Evolutionary conservation across 2,888 invertebrate species (phyloP).

Genomic region (Pantelozetes paolii): DNA sequence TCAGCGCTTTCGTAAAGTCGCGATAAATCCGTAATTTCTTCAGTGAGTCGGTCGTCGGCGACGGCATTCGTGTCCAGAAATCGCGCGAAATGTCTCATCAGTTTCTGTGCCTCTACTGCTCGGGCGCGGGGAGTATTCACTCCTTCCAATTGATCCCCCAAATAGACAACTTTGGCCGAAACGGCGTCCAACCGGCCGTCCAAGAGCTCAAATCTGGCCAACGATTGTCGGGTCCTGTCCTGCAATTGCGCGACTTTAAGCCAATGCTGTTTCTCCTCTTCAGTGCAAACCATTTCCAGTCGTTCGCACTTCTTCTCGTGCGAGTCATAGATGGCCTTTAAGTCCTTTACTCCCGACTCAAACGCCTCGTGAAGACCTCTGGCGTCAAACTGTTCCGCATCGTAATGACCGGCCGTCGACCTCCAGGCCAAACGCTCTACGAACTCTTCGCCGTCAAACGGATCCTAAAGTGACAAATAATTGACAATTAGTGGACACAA

Average conservation of each 20-base stretch:
- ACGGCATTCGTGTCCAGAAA: conserved; percentile 76
- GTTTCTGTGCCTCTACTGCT: conserved; percentile 87
- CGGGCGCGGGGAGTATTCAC: conserved; percentile 90
- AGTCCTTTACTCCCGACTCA: conserved; percentile 74
- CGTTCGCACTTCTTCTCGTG: conserved; percentile 73
- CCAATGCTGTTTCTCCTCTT: conserved; percentile 78
- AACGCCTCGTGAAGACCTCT: conserved; percentile 83
- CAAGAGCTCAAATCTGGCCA: conserved; percentile 81
- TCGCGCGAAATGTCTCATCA: conserved; percentile 86
- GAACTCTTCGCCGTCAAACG: conserved; percentile 94
- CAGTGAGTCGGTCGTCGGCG: not conserved
- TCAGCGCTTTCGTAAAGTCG: conserved; percentile 92
- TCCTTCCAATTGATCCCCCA: conserved; percentile 97
- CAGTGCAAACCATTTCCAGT: conserved; percentile 72
- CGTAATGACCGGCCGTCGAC: conserved; percentile 66
- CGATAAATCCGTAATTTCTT: conserved; percentile 65
- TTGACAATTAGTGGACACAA: not conserved
- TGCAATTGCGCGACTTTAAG: conserved; percentile 74
- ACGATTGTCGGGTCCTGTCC: conserved; percentile 67
- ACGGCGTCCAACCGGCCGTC: conserved; percentile 95
- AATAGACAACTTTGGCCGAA: conserved; percentile 92
- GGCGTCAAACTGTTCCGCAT: conserved; percentile 80
- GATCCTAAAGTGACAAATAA: conserved; percentile 63
- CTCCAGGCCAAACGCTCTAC: conserved; percentile 94
- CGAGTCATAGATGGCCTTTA: conserved; percentile 71